Evolutionary conservation across 2,888 invertebrate genomes (phyloP).

Genomic region (Hirtodrosophila confusa): DNA sequence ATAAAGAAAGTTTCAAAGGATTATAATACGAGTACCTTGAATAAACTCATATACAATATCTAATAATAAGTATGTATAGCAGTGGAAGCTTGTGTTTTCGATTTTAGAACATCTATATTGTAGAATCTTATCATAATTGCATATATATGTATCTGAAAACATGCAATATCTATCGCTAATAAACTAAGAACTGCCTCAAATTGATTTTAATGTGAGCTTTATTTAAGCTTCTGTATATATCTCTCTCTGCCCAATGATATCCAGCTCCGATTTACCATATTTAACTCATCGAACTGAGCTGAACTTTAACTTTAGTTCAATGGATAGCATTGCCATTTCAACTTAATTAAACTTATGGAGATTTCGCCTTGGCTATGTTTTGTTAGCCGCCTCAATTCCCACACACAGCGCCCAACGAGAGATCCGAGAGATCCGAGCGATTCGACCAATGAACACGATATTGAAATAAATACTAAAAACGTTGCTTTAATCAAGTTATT

Average conservation of each 20-base stretch:
- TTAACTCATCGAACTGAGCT: conserved; percentile 14
- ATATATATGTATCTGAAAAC: too few relatives aligned
- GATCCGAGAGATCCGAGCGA: conserved; percentile 1
- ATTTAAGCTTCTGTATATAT: not conserved
- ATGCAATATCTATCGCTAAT: not conserved
- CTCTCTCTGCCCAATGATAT: not conserved
- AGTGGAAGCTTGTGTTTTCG: too few relatives aligned
- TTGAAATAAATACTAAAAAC: conserved; percentile 27
- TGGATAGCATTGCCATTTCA: conserved; percentile 42
- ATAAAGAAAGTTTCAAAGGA: too few relatives aligned
- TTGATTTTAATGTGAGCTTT: too few relatives aligned
- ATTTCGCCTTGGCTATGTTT: conserved; percentile 40
- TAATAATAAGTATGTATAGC: too few relatives aligned
- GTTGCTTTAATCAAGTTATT: conserved; percentile 77
- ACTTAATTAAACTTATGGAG: conserved; percentile 66
- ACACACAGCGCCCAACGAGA: conserved; percentile 60
- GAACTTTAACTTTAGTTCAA: conserved; percentile 9
- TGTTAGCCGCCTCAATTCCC: conserved; percentile 50
- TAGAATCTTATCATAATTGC: too few relatives aligned
- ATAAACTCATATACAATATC: too few relatives aligned
- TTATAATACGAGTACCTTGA: too few relatives aligned
- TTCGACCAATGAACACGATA: conserved; percentile 37
- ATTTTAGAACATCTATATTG: too few relatives aligned
- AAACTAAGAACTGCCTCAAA: too few relatives aligned
- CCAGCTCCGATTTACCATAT: conserved; percentile 1